Evolutionary conservation across 2,797 vertebrate species (phyloP), one percentile per base, ranked within the genome.

Genomic region (Cygnus olor): DNA sequence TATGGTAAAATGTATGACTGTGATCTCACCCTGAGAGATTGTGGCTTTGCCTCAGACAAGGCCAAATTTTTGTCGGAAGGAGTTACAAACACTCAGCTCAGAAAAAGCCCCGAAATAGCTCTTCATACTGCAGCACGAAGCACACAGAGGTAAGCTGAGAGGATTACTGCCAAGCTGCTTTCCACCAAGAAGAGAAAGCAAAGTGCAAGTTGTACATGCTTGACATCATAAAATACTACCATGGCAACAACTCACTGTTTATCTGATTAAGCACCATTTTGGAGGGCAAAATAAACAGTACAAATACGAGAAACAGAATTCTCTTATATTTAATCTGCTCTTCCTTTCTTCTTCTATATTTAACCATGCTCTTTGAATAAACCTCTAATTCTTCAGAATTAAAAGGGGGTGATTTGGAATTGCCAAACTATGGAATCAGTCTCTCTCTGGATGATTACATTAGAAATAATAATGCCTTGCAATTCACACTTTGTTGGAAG

Each of bases 181-280:
- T 85, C 72, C 70, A 78, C 8, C 0, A 2, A 24, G 45, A 82
- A 60, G n/a, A 79, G 56, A 72, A 34, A 74, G 21, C 5, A 24
- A 83, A 78, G 20, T 74, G 18, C 61, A 51, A 47, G 61, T 71
- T 78, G 58, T 57, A 65, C 17, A 27, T 86, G 60, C 40, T 25
- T 56, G 51, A 88, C 63, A 86, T 88, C 73, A 65, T 53, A 87
- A 95, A 92, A 87, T 85, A 68, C 47, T 80, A 5, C 34, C 88
- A 13, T 51, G 25, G 58, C 30, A 89, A 81, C 42, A 88, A 45
- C 45, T 76, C 5, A 0, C 36, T 57, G 2, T 69, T 93, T 85
- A 40, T 69, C 58, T 72, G 9, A 36, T 54, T 66, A 58, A 80
- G 13, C 27, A 32, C 40, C 42, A 36, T 27, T 76, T 84, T 57